phyloP scores from a whole-genome alignment of 2,888 invertebrate species.

The Toxonevra muliebris region DNA sequence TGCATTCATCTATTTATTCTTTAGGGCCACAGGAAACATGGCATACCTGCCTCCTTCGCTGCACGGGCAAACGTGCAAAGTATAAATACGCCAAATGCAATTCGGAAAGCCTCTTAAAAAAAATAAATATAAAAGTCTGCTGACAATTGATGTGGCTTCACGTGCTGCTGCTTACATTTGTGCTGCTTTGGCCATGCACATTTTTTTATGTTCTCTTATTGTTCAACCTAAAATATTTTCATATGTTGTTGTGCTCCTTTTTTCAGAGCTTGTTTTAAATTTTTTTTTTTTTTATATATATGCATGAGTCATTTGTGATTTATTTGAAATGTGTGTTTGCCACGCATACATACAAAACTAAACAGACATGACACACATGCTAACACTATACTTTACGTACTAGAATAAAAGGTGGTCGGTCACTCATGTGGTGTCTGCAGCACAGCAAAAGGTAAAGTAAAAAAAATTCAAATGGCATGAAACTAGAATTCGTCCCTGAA shows the following conservation, averaged over 20 bases:
- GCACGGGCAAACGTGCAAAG: too few species aligned
- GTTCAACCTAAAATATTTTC: not conserved
- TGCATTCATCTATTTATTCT: too few species aligned
- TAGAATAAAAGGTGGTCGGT: too few species aligned
- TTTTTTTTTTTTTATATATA: not conserved
- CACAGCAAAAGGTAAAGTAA: too few species aligned
- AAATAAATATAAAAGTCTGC: not conserved
- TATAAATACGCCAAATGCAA: too few species aligned
- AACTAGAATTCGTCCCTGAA: slow-evolving; percentile 14
- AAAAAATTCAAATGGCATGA: too few species aligned
- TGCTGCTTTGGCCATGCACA: not conserved
- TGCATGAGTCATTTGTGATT: slow-evolving; percentile 14
- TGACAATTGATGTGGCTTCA: slow-evolving; percentile 24
- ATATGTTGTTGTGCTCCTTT: not conserved
- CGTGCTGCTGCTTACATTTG: slow-evolving; percentile 12
- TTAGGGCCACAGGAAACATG: too few species aligned
- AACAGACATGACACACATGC: slow-evolving; percentile 11
- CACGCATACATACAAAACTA: not conserved
- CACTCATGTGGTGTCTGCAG: too few species aligned
- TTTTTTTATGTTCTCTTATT: slow-evolving; percentile 14
- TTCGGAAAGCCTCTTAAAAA: too few species aligned
- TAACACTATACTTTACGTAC: too few species aligned
- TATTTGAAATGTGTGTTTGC: not conserved
- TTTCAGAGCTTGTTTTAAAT: not conserved
- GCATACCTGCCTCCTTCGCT: too few species aligned